A percentile compares a stretch with the other conserved stretches of the same genome.
Evolutionary conservation across 2,888 invertebrate species (phyloP).

Genomic region (Ceraclea dissimilis): DNA sequence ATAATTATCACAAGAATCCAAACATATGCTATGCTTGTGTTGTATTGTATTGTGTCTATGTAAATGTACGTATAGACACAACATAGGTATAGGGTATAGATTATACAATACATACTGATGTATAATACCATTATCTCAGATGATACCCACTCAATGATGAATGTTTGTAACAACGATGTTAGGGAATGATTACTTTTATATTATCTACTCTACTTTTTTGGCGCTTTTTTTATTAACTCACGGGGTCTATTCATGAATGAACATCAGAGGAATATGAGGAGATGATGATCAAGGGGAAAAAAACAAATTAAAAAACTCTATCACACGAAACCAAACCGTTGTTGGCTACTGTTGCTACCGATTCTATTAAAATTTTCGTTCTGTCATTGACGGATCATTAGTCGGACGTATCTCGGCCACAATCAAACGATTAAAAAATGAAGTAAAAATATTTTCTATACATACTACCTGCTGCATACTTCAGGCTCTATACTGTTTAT

Average conservation of each 20-base stretch:
- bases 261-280: constrained; percentile 5
- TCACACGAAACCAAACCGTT: constrained; percentile 24
- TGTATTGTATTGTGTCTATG: too few relatives aligned
- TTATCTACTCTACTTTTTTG: constrained; percentile 9
- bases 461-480: too few relatives aligned
- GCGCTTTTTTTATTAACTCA: constrained; percentile 14
- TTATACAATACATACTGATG: not conserved
- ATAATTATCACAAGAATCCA: too few relatives aligned
- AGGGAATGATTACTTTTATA: constrained; percentile 15
- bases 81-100: not conserved
- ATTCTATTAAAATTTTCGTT: constrained; percentile 27
- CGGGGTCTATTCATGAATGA: constrained; percentile 22
- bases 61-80: too few relatives aligned
- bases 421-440: constrained; percentile 1
- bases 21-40: too few relatives aligned
- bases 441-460: not conserved
- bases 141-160: not conserved
- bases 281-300: constrained; percentile 5
- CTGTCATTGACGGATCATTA: constrained; percentile 26
- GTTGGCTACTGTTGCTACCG: constrained; percentile 26
- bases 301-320: constrained; percentile 25
- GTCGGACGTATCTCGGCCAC: constrained; percentile 21
- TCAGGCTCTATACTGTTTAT: too few relatives aligned
- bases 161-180: constrained; percentile 7
- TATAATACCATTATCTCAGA: constrained; percentile 1